Evolutionary conservation across 2,888 invertebrate species (phyloP).

Genomic region (Sesamia inferens): DNA sequence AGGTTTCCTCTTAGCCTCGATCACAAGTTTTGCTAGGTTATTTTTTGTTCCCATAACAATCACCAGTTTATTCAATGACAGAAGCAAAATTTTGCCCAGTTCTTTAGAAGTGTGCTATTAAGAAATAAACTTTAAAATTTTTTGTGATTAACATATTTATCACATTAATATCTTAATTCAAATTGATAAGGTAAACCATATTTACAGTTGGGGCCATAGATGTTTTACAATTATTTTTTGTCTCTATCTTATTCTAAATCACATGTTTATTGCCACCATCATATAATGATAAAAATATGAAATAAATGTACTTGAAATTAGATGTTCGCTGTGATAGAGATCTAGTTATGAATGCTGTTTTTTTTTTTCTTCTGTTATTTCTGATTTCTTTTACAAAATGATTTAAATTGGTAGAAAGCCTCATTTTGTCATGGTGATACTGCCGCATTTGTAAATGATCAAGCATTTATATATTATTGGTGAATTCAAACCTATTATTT

Average conservation of each 20-base stretch:
- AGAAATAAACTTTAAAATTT: neutral
- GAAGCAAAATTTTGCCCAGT: slow-evolving; percentile 27
- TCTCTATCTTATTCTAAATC: neutral
- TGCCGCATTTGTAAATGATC: neutral
- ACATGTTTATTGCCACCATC: neutral
- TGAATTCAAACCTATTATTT: neutral
- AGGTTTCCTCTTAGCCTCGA: slow-evolving; percentile 76
- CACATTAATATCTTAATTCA: neutral
- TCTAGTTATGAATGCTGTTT: neutral
- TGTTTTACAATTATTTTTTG: slow-evolving; percentile 18
- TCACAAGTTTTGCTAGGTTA: slow-evolving; percentile 75
- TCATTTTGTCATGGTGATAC: neutral
- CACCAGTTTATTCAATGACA: slow-evolving; percentile 54
- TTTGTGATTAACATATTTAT: neutral
- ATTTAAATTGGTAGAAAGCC: neutral
- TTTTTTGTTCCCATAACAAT: slow-evolving; percentile 74
- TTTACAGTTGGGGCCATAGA: neutral
- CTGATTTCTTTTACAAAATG: neutral
- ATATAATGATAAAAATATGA: neutral
- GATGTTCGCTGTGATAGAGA: neutral
- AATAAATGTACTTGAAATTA: neutral
- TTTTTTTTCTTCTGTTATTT: neutral
- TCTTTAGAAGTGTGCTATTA: slow-evolving; percentile 2
- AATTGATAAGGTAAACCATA: neutral
- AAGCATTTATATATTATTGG: neutral